These are phyloP conservation scores for Musca domestica DNA, from an alignment of 1,140 invertebrate species.

Conservation along the genomic window DNA sequence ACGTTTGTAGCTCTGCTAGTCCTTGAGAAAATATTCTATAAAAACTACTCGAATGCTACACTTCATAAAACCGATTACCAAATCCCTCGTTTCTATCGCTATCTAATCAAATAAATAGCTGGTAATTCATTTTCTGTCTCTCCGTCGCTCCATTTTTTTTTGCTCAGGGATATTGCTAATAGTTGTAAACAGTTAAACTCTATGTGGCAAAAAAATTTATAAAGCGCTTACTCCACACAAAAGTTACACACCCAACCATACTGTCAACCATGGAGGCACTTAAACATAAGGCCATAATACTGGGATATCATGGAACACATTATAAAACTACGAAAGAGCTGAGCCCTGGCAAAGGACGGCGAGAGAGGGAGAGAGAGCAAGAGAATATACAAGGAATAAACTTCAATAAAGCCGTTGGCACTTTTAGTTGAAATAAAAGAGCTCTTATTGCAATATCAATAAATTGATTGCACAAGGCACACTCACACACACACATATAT, in stretches of 20 bases:
- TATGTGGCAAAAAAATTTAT: background rate
- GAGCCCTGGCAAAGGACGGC: background rate
- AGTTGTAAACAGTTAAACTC: constrained; percentile 13
- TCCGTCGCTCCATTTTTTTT: too few species aligned
- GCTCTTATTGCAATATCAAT: constrained; percentile 3
- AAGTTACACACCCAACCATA: background rate
- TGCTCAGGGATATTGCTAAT: background rate
- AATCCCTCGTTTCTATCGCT: too few species aligned
- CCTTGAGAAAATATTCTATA: too few species aligned
- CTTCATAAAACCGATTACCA: too few species aligned
- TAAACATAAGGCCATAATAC: background rate
- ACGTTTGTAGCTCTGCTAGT: too few species aligned
- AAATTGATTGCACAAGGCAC: background rate
- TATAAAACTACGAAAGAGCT: background rate
- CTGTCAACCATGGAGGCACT: background rate
- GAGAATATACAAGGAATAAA: background rate
- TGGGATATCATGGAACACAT: too few species aligned
- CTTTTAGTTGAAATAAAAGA: background rate
- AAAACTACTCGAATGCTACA: too few species aligned
- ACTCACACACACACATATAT: too few species aligned
- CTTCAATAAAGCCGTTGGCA: too few species aligned
- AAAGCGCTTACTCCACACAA: background rate
- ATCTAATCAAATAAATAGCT: too few species aligned
- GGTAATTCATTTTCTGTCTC: too few species aligned
- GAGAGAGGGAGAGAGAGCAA: background rate